Evolutionary conservation across 2,888 invertebrate genomes (phyloP), one percentile per base, ranked within the genome.

Genomic region (Brachycybe producta): DNA sequence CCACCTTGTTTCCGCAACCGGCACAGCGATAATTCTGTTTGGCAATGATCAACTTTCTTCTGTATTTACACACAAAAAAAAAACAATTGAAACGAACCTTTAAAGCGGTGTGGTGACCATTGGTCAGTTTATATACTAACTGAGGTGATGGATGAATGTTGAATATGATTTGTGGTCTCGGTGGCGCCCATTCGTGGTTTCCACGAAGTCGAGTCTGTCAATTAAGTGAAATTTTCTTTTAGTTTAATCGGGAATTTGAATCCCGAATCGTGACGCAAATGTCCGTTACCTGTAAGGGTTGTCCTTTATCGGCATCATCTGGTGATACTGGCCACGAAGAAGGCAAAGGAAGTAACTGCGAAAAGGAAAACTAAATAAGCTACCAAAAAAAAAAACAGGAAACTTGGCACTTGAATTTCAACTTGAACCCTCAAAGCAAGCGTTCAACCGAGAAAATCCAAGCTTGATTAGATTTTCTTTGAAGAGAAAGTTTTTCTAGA

Each of bases 181-280:
- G 85, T 13, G 86, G 86, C 1, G 86, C 86, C 86, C 86, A 87
- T 61, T 82, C 82, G 42, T 73, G 65, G 13, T 82, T 85, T 5
- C 86, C 86, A 32, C 86, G 70, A 21, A 83, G 67, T 23, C 77
- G 68, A 36, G 73, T 70, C 57, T 68, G 57, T 35, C 57, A 57
- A 51, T 26, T 11, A 39, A 39, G n/a, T n/a, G 13, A 39, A 5
- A 28, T 39, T 44, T 5, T 7, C 28, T 36, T 17, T 13, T 32
- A 5, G 44, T 44, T 8, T 35, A 44, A 39, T 17, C n/a, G 17
- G 23, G 19, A 19, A 36, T 19, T 35, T 45, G 19, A 34, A n/a
- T 7, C 4, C 35, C 15, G 23, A 32, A 32, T 11, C 5, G 15
- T 1, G 27, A 41, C 26, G 13, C 38, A 32, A 32, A 28, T 27